These are phyloP conservation scores for Lota lota DNA, from an alignment of 2,113 vertebrate species.

Conservation along the genomic window DNA sequence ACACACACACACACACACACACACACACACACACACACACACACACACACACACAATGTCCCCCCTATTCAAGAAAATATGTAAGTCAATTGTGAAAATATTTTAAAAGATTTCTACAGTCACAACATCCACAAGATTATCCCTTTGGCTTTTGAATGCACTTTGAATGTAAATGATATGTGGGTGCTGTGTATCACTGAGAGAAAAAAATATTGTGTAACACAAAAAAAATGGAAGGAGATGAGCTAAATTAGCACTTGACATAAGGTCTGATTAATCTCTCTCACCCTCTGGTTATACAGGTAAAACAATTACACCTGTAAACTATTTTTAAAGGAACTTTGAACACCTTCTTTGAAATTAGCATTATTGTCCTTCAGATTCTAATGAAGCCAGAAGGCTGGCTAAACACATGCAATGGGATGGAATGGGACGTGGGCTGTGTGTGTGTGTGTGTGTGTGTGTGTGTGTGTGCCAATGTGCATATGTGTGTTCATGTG, in stretches of 20 bases:
- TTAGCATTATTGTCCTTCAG: constrained; percentile 63
- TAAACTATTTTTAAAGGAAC: constrained; percentile 71
- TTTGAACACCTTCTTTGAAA: constrained; percentile 62
- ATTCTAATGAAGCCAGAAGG: constrained; percentile 56
- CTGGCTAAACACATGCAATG: constrained; percentile 31
- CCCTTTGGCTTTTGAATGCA: neutral
- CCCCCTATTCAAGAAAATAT: no score
- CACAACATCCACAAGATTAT: neutral
- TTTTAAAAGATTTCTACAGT: neutral
- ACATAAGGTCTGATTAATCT: constrained; percentile 70
- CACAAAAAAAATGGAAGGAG: constrained; percentile 17
- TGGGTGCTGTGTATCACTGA: neutral
- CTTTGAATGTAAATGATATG: neutral
- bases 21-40: neutral
- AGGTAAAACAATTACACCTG: constrained; percentile 74
- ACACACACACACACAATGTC: no score
- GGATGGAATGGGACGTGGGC: constrained; percentile 45
- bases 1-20: neutral
- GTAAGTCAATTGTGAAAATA: no score
- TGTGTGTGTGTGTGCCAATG: constrained; percentile 15
- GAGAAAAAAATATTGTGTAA: neutral
- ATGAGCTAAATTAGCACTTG: constrained; percentile 57
- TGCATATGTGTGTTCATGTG: neutral
- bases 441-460: neutral
- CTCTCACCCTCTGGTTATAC: constrained; percentile 63